Percentiles rank a stretch among this genome's conserved stretches.
Evolutionary conservation across 1,140 invertebrate genomes (phyloP).

Genomic region (Whitmania pigra): DNA sequence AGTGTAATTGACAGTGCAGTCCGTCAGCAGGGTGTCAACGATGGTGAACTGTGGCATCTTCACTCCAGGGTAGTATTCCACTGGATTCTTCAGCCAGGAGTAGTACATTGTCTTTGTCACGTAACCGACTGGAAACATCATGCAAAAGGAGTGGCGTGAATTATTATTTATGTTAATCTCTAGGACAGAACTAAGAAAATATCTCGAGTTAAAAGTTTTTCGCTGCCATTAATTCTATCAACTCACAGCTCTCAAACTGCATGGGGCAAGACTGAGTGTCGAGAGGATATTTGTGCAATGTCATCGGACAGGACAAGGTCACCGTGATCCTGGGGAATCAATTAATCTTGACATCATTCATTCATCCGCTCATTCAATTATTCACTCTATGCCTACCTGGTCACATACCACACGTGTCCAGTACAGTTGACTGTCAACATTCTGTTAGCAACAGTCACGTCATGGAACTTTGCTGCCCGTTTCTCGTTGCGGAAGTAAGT

Average conservation of each 20-base stretch:
- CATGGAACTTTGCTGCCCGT: slow-evolving; percentile 40
- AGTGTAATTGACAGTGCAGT: slow-evolving; percentile 27
- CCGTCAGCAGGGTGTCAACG: slow-evolving; percentile 9
- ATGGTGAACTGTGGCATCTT: slow-evolving; percentile 27
- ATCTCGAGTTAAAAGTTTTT: background rate
- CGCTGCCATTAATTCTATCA: background rate
- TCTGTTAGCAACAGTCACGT: slow-evolving; percentile 51
- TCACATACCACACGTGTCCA: slow-evolving; percentile 40
- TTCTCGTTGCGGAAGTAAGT: slow-evolving; percentile 50
- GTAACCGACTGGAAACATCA: slow-evolving; percentile 16
- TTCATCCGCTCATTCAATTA: background rate
- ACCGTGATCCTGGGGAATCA: slow-evolving; percentile 41
- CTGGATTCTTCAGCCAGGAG: slow-evolving; percentile 43
- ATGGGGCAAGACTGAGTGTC: slow-evolving; percentile 41
- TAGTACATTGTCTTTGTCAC: slow-evolving; percentile 18
- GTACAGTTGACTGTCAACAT: slow-evolving; percentile 51
- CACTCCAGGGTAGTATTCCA: slow-evolving; percentile 44
- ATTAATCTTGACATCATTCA: background rate
- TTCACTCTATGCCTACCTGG: slow-evolving; percentile 28
- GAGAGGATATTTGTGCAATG: slow-evolving; percentile 57
- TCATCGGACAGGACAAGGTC: slow-evolving; percentile 90
- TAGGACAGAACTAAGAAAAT: background rate
- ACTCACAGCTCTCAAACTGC: slow-evolving; percentile 62
- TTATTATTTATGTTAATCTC: no score
- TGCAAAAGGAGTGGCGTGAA: background rate